phyloP scores from a whole-genome alignment of 2,113 vertebrate genomes.

The Todiramphus chloris region DNA sequence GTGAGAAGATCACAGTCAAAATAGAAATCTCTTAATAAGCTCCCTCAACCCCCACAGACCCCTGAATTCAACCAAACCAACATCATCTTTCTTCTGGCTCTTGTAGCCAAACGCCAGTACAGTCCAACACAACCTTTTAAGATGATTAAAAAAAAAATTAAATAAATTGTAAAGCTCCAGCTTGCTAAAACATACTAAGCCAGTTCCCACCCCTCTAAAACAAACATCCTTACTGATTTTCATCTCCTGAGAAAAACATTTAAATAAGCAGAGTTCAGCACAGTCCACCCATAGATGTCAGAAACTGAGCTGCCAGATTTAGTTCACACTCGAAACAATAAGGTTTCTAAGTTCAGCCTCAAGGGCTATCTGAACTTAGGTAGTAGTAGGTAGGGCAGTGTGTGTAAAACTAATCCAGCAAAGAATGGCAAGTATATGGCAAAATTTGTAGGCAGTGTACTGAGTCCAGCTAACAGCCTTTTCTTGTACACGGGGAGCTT shows the following conservation, averaged over 20 bases:
- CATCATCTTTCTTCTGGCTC: background rate
- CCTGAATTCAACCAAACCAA: background rate
- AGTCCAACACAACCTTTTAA: background rate
- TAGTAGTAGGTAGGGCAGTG: no score
- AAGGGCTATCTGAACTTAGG: background rate
- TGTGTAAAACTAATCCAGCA: background rate
- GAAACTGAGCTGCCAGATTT: background rate
- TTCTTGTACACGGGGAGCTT: background rate
- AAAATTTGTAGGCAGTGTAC: background rate
- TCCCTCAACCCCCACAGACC: background rate
- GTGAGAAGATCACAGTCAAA: background rate
- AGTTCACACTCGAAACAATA: background rate
- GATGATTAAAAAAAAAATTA: background rate
- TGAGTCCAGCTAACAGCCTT: background rate
- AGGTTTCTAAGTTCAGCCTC: background rate
- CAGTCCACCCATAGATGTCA: background rate
- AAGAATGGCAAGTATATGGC: background rate
- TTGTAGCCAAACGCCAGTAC: background rate
- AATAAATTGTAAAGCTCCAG: background rate
- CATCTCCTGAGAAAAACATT: background rate
- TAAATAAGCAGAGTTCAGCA: background rate
- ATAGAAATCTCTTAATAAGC: background rate
- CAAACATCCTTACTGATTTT: background rate
- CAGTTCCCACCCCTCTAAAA: background rate
- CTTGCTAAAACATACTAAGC: background rate